Conservation (phyloP, 2,797 vertebrate species). For the Todus mexicanus region DNA sequence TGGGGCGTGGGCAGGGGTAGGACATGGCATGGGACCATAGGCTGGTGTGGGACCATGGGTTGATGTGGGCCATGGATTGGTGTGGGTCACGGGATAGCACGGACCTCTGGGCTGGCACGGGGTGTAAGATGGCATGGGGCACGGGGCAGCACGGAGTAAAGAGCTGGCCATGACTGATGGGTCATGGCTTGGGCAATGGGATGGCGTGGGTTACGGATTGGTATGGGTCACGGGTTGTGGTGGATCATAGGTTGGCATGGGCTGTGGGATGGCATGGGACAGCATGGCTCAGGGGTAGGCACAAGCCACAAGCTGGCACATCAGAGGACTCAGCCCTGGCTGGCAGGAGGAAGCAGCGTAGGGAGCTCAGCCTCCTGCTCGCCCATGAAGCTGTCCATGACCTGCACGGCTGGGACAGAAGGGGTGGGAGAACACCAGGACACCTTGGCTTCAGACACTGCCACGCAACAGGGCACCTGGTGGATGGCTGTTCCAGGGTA, state of each 20-base stretch:
- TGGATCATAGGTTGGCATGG: background rate
- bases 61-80: background rate
- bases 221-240: background rate
- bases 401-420: background rate
- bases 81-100: background rate
- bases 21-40: background rate
- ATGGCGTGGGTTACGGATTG: background rate
- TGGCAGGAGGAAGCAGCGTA: background rate
- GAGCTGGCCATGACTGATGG: background rate
- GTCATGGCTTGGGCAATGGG: background rate
- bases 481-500: background rate
- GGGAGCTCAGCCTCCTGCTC: background rate
- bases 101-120: background rate
- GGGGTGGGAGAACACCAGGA: accelerated
- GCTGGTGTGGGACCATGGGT: too few species aligned
- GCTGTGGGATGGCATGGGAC: background rate
- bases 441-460: background rate
- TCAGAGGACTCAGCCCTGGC: background rate
- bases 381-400: background rate
- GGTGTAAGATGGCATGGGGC: background rate
- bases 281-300: too few species aligned
- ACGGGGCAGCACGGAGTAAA: background rate
- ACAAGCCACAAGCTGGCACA: accelerated
- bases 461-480: too few species aligned
- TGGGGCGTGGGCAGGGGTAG: background rate